A percentile compares a stretch with the other conserved stretches of the same genome.
Conservation (phyloP, 2,888 invertebrate genomes). For the Hecatera dysodea region DNA sequence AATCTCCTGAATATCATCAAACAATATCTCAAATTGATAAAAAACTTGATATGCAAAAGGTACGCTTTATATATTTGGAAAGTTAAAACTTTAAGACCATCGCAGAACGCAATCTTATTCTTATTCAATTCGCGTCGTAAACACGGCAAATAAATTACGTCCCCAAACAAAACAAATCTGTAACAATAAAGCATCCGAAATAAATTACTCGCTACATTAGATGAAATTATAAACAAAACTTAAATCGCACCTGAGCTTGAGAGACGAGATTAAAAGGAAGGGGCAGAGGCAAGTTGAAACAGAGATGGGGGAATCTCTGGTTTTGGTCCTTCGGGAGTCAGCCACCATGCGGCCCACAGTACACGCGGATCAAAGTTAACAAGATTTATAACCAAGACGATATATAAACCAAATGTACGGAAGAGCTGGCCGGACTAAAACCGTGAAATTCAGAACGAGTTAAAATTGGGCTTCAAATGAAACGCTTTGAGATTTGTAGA, state of each 20-base stretch:
- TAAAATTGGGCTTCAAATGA: constrained; percentile 65
- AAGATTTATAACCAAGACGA: constrained; percentile 78
- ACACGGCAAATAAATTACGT: constrained; percentile 39
- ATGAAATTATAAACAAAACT: constrained; percentile 68
- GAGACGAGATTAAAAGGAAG: constrained; percentile 65
- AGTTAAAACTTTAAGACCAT: constrained; percentile 14
- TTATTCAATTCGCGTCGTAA: constrained; percentile 45
- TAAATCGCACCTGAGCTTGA: constrained; percentile 68
- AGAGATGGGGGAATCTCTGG: constrained; percentile 22
- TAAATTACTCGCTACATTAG: constrained; percentile 58
- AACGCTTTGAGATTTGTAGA: constrained; percentile 63
- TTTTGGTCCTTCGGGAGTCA: constrained; percentile 55
- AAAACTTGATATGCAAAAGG: not conserved
- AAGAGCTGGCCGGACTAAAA: constrained; percentile 73
- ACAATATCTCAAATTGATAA: not conserved
- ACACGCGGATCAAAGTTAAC: constrained; percentile 74
- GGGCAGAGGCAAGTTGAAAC: constrained; percentile 49
- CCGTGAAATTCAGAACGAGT: constrained; percentile 69
- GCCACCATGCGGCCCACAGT: constrained; percentile 28
- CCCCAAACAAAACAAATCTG: constrained; percentile 50
- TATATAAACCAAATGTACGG: constrained; percentile 83
- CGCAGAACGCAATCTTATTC: constrained; percentile 24
- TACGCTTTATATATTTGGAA: not conserved
- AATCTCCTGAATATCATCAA: not conserved
- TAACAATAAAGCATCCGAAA: constrained; percentile 48